A percentile compares a stretch with the other conserved stretches of the same genome.
phyloP scores from a whole-genome alignment of 2,888 invertebrate species.

The Caenorhabditis virilis region DNA sequence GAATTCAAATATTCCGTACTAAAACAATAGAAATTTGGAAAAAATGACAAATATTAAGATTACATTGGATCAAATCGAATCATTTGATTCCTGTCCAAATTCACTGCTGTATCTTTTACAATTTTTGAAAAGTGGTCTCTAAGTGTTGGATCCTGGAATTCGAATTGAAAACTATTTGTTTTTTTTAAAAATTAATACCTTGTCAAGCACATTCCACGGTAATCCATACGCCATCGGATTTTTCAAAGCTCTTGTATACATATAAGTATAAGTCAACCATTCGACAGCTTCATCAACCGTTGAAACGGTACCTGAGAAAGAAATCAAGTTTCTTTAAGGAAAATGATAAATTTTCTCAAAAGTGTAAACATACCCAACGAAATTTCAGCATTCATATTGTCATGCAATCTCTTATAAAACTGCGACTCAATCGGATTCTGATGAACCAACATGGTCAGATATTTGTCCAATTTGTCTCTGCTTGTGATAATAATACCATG shows the following conservation, averaged over 20 bases:
- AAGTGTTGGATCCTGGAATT: constrained; percentile 77
- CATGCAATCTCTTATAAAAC: constrained; percentile 86
- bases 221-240: constrained; percentile 84
- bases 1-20: constrained; percentile 64
- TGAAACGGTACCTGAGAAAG: constrained; percentile 85
- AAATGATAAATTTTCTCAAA: background rate
- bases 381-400: constrained; percentile 97
- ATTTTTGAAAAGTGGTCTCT: constrained; percentile 80
- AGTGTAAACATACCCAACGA: constrained; percentile 47
- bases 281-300: constrained; percentile 93
- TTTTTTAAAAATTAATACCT: constrained; percentile 24
- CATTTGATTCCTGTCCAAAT: constrained; percentile 90
- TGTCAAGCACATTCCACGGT: constrained; percentile 72
- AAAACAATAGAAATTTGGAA: constrained; percentile 11
- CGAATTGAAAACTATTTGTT: background rate
- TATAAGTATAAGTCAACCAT: constrained; percentile 96
- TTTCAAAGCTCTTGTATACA: constrained; percentile 88
- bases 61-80: constrained; percentile 81
- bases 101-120: constrained; percentile 81
- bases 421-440: constrained; percentile 98
- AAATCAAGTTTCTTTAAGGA: background rate
- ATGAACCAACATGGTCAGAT: constrained; percentile 88
- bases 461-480: constrained; percentile 86
- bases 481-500: constrained; percentile 86
- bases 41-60: constrained; percentile 56